These are phyloP conservation scores for Maconellicoccus hirsutus DNA, from an alignment of 1,140 invertebrate species.

Conservation along the genomic window DNA sequence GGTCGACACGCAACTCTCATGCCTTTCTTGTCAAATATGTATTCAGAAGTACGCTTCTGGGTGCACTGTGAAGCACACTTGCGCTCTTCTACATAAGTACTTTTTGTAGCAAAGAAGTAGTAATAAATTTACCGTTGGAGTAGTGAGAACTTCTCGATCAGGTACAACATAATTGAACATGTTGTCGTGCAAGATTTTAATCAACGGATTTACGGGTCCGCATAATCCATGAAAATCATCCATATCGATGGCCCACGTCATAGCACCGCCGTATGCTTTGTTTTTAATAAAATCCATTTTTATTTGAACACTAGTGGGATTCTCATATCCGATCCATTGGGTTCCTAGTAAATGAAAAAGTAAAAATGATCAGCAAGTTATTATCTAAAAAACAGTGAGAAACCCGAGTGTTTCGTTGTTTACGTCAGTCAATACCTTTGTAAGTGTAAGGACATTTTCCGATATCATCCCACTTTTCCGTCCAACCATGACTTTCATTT, in stretches of 20 bases:
- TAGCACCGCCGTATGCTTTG: constrained; percentile 65
- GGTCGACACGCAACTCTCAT: too few species aligned
- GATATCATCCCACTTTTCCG: constrained; percentile 63
- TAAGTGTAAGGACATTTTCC: constrained; percentile 75
- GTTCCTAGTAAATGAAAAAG: constrained; percentile 39
- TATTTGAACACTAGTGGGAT: constrained; percentile 60
- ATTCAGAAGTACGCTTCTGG: too few species aligned
- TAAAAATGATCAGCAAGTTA: background rate
- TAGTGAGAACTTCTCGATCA: constrained; percentile 48
- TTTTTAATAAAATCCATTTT: constrained; percentile 77
- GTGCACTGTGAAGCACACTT: too few species aligned
- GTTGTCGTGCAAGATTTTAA: constrained; percentile 54
- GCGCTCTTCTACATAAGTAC: background rate
- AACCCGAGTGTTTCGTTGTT: too few species aligned
- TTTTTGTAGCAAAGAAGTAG: background rate
- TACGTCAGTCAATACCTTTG: too few species aligned
- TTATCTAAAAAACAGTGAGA: too few species aligned
- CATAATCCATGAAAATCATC: constrained; percentile 70
- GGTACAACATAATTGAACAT: constrained; percentile 65
- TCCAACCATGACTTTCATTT: constrained; percentile 50
- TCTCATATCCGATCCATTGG: constrained; percentile 84
- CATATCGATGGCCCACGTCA: constrained; percentile 85
- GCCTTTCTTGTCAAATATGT: background rate
- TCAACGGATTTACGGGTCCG: constrained; percentile 56
- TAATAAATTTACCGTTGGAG: constrained; percentile 46